These are phyloP conservation scores for Australoheros facetus DNA, from an alignment of 2,797 vertebrate species.

Conservation along the genomic window DNA sequence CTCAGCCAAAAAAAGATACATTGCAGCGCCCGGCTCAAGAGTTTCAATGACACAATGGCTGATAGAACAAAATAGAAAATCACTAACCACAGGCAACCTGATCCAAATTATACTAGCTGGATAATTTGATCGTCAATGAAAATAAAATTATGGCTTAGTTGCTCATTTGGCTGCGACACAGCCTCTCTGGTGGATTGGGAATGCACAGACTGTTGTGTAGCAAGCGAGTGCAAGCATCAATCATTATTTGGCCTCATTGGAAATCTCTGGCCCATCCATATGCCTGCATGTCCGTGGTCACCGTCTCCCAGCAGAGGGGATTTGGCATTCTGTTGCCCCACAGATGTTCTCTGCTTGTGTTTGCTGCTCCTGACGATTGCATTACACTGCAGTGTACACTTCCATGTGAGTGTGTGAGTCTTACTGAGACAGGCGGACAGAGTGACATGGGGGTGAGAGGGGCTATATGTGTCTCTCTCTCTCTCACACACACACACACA, in stretches of 20 bases:
- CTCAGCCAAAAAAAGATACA: conserved; percentile 39
- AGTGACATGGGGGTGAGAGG: conserved; percentile 19
- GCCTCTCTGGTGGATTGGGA: conserved; percentile 52
- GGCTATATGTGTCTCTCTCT: neutral
- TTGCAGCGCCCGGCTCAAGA: conserved; percentile 18
- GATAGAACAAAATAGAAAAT: conserved; percentile 16
- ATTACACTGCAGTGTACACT: conserved; percentile 34
- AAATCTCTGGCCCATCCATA: conserved; percentile 70
- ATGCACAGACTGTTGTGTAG: conserved; percentile 49
- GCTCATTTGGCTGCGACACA: conserved; percentile 57
- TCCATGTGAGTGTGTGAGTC: conserved; percentile 17
- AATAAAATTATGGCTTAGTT: conserved; percentile 64
- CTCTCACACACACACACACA: neutral
- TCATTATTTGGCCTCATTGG: conserved; percentile 75
- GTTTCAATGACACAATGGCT: conserved; percentile 23
- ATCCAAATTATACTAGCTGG: conserved; percentile 48
- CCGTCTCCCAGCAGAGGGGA: conserved; percentile 61
- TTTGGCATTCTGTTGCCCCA: conserved; percentile 54
- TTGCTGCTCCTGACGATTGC: conserved; percentile 62
- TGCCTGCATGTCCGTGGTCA: conserved; percentile 68
- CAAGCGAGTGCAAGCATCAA: conserved; percentile 64
- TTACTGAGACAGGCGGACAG: conserved; percentile 18
- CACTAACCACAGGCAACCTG: conserved; percentile 27
- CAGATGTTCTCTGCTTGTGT: conserved; percentile 72
- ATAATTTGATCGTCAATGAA: conserved; percentile 65